A percentile compares a stretch with the other conserved stretches of the same genome.
Conservation (phyloP, 1,140 invertebrate genomes). For the Calycopis cecrops region DNA sequence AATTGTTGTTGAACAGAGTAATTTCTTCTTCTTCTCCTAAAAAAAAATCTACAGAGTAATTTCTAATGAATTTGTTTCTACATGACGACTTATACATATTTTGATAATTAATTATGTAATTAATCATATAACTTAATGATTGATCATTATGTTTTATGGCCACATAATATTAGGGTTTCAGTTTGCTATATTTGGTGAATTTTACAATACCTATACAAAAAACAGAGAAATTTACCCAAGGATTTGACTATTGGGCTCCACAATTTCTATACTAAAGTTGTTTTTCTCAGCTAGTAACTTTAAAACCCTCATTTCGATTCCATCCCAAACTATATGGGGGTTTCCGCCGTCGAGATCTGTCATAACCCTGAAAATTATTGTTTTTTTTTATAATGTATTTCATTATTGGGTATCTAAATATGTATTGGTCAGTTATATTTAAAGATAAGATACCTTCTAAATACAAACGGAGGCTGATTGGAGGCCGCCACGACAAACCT, state of each 20-base stretch:
- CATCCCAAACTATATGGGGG: constrained; percentile 77
- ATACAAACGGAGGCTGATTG: constrained; percentile 82
- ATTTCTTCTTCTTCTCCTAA: no score
- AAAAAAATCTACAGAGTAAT: no score
- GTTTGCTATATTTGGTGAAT: no score
- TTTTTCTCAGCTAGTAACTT: constrained; percentile 76
- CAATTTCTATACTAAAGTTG: constrained; percentile 82
- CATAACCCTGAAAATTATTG: constrained; percentile 39
- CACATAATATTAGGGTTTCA: no score
- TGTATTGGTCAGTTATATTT: not conserved
- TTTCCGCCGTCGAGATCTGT: constrained; percentile 58
- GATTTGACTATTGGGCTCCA: constrained; percentile 71
- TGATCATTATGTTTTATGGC: no score
- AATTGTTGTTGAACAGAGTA: no score
- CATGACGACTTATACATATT: no score
- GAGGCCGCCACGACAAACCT: constrained; percentile 79
- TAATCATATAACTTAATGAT: no score
- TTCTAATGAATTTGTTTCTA: no score
- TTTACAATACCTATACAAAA: no score
- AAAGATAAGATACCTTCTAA: constrained; percentile 75
- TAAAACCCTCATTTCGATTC: constrained; percentile 80
- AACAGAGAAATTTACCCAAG: constrained; percentile 62
- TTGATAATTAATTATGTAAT: no score
- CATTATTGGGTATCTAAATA: not conserved
- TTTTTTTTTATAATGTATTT: not conserved